Base-by-base conservation (phyloP, 2,797 vertebrate species). In the Epinephelus coioides region DNA sequence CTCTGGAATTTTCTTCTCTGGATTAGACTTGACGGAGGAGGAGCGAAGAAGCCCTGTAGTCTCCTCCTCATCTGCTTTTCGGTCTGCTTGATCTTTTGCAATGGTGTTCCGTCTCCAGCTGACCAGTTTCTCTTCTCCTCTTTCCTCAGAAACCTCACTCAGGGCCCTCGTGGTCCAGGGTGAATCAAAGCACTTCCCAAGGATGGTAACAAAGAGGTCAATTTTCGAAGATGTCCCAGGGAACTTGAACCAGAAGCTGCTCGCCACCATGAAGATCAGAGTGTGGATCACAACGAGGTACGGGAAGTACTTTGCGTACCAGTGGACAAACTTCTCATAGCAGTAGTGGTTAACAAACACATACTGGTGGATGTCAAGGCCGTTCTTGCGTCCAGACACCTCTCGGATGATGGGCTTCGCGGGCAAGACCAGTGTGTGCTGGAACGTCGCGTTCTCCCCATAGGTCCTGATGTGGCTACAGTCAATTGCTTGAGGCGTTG, bases 231-330 rank as follows among this genome's bases (percentile, higher is more conserved):
- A 98, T 0, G 97, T 98, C 50, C 97, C 96, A 0, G 97, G 97
- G 81, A 97, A 98, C 86, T 98, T 98, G 91, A 98, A 98, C 97
- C 97, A 98, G 88, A 98, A 98, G 79, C 96, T 97, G 89, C 97
- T 97, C 11, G 96, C 97, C 30, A 97, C 95, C 95, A 98, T 98
- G 85, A 98, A 98, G 83, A 97, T 90, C 84, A 98, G 93, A 0
- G 97, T 97, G 89, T 98, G 97, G 80, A 98, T 97, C 82, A 98
- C 92, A 0, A 97, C 97, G 0, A 98, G 94, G 89, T 98, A 98
- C 0, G 97, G 97, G 81, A 98, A 98, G 90, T 96, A 98, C 89
- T 98, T 98, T 17, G 96, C 97, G 0, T 96, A 98, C 97, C 97
- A 98, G 83, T 98, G 97, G 18, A 98, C 95, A 4, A 95, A 96